Percentiles rank a stretch among this genome's conserved stretches.
These are phyloP conservation scores for Mesoligia furuncula DNA, from an alignment of 2,888 invertebrate genomes.

Conservation along the genomic window DNA sequence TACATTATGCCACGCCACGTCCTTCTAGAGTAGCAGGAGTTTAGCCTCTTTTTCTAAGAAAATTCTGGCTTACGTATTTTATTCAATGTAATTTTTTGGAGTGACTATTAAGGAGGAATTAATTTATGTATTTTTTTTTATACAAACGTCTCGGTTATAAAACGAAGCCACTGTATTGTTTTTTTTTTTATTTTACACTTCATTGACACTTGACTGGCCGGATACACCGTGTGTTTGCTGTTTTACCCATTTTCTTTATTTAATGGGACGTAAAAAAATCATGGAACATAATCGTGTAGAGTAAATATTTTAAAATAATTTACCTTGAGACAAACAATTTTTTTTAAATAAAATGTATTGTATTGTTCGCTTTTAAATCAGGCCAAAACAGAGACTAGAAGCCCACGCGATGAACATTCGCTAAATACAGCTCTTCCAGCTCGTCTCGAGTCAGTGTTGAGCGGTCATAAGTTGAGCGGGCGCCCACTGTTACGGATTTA, in stretches of 20 bases:
- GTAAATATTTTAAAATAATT: background rate
- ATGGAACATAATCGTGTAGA: background rate
- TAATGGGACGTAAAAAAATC: background rate
- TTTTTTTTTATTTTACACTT: background rate
- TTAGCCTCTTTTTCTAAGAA: constrained; percentile 37
- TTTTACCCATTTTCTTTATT: background rate
- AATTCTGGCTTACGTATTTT: constrained; percentile 4
- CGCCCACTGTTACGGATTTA: constrained; percentile 35
- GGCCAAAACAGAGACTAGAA: constrained; percentile 57
- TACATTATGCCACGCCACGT: constrained; percentile 59
- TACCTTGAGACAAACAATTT: background rate
- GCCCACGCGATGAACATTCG: constrained; percentile 73
- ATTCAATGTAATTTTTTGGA: constrained; percentile 6
- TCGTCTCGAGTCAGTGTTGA: constrained; percentile 62
- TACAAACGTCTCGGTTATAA: background rate
- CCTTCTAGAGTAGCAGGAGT: constrained; percentile 29
- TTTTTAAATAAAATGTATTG: background rate
- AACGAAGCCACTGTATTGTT: background rate
- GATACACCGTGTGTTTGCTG: background rate
- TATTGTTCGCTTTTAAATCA: constrained; percentile 59
- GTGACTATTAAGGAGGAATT: background rate
- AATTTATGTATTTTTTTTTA: background rate
- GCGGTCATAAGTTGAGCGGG: constrained; percentile 59
- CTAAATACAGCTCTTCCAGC: constrained; percentile 76
- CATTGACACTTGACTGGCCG: background rate